A percentile compares a stretch with the other conserved stretches of the same genome.
phyloP scores from a whole-genome alignment of 2,113 vertebrate species.

The Osmerus eperlanus region DNA sequence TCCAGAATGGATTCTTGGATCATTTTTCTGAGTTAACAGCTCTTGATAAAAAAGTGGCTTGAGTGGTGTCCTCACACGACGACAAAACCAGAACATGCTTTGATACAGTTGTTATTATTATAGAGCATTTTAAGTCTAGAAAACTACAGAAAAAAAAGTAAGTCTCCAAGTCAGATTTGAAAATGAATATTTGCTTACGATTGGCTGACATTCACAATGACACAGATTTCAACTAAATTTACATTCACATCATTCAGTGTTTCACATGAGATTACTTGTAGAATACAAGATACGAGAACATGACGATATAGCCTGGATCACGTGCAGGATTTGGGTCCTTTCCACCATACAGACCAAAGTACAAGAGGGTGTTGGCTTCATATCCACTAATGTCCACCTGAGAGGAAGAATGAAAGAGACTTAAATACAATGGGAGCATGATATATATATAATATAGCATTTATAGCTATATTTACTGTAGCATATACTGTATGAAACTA shows the following conservation, averaged over 20 bases:
- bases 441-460: neutral
- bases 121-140: too few species aligned
- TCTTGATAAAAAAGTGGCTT: neutral
- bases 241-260: neutral
- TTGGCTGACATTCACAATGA: conserved; percentile 7
- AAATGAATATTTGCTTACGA: conserved; percentile 39
- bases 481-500: neutral
- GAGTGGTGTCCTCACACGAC: neutral
- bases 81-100: neutral
- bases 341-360: conserved; percentile 71
- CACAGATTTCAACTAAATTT: neutral
- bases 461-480: neutral
- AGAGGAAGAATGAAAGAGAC: neutral
- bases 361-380: conserved; percentile 63
- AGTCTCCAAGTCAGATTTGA: conserved; percentile 10
- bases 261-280: conserved; percentile 58
- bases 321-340: conserved; percentile 65
- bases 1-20: too few species aligned
- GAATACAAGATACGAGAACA: conserved; percentile 76
- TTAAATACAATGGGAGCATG: neutral
- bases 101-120: too few species aligned
- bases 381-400: conserved; percentile 61
- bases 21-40: neutral
- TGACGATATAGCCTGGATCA: conserved; percentile 71
- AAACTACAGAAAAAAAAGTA: neutral